Conservation (phyloP, 2,888 invertebrate species). For the Urechis unicinctus region DNA sequence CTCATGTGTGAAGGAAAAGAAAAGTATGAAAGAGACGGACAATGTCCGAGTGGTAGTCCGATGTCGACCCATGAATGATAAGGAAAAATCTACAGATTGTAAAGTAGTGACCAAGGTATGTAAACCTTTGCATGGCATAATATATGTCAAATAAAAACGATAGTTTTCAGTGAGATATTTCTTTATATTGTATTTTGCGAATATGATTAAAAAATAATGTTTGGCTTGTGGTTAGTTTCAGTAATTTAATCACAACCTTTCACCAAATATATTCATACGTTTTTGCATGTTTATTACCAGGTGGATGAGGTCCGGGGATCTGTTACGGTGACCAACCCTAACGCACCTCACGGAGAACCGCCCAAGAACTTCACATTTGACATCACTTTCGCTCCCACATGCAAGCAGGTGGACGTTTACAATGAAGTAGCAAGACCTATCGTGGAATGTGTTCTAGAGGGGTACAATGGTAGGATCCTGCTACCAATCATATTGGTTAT, state of each 20-base stretch:
- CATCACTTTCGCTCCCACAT: conserved; percentile 80
- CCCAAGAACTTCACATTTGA: conserved; percentile 91
- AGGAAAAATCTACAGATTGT: conserved; percentile 69
- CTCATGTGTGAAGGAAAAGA: too few species aligned
- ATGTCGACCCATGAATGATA: conserved; percentile 83
- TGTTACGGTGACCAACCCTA: conserved; percentile 71
- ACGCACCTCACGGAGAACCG: conserved; percentile 61
- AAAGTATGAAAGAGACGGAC: too few species aligned
- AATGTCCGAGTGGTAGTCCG: conserved; percentile 95
- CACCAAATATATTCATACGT: too few species aligned
- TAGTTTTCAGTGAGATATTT: not conserved
- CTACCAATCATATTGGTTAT: not conserved
- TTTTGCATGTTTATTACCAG: too few species aligned
- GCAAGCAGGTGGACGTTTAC: conserved; percentile 87
- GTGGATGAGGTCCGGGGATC: conserved; percentile 62
- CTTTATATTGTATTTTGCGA: not conserved
- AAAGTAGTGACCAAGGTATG: conserved; percentile 67
- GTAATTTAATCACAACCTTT: too few species aligned
- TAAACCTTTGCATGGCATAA: too few species aligned
- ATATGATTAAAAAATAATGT: not conserved
- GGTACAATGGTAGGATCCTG: conserved; percentile 86
- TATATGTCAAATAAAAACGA: not conserved
- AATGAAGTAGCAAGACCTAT: conserved; percentile 93
- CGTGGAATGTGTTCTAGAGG: conserved; percentile 90
- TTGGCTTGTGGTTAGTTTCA: too few species aligned